Evolutionary conservation across 1,140 invertebrate species (phyloP), one percentile per base, ranked within the genome.

Genomic region (Tachypleus tridentatus): DNA sequence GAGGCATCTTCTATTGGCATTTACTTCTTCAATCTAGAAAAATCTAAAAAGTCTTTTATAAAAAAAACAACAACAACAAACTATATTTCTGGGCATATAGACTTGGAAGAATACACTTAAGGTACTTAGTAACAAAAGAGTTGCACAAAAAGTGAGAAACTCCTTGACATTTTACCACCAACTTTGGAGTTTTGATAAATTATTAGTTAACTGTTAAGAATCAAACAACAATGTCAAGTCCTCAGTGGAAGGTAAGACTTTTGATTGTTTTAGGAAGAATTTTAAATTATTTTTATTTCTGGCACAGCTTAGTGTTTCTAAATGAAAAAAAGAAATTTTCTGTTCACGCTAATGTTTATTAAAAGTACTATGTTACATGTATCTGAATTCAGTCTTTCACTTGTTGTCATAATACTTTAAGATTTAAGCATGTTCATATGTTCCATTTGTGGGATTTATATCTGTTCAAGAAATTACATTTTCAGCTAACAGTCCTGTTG

Each of bases 241-340:
- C 66, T 67, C 66, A 67, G 66, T 67, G 66, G 66, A 67, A 67
- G 60, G 66, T 67, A 61, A 60, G 63, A 9, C 4, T 59, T 5
- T 59, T 59, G 9, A 10, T 9, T 58, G 5, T 29, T 48, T 11
- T 58, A n/a, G 47, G 47, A 10, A n/a, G 8, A 58, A 58, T 58
- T 10, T 58, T 58, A 58, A 58, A 58, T 7, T 10, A 1, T 7
- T 58, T 58, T 10, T 9, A 58, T 3, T n/a, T 58, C 58, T 11
- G 7, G 10, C 3, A 29, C 10, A 11, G 10, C 10, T n/a, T 58
- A 8, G 3, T 58, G 47, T 3, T 58, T 29, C 58, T 29, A 58
- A 29, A 9, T n/a, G 10, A 8, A 7, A 29, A 8, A 7, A 29
- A 29, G 29, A 29, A 29, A 29, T 29, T 29, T 29, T 29, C 29